Conservation (phyloP, 2,888 invertebrate species). For the Oscheius onirici region DNA sequence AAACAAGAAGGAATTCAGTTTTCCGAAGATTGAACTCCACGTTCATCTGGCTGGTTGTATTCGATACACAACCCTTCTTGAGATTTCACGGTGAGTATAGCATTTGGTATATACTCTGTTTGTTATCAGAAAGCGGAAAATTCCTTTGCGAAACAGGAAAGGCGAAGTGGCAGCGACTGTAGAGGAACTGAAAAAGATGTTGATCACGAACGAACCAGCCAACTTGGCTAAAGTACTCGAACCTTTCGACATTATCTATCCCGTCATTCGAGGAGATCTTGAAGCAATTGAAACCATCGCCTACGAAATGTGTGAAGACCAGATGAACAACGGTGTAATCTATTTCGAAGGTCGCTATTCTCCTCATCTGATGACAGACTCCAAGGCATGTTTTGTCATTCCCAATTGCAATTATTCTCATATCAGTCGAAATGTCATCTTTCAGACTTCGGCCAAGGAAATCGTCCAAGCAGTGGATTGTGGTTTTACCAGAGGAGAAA, state of each 20-base stretch:
- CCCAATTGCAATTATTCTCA: not conserved
- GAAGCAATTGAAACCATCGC: conserved; percentile 75
- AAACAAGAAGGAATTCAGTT: no score
- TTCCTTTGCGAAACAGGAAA: no score
- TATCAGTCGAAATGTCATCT: not conserved
- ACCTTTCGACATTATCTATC: conserved; percentile 73
- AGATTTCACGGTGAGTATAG: no score
- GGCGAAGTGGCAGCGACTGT: no score
- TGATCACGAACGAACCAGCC: conserved; percentile 72
- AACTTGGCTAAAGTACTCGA: conserved; percentile 73
- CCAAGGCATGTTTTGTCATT: not conserved
- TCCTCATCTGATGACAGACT: conserved; percentile 47
- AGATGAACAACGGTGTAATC: conserved; percentile 73
- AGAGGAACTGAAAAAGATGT: no score
- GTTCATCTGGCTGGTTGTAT: no score
- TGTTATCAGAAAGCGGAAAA: no score
- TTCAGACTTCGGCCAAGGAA: conserved; percentile 69
- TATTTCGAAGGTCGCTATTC: conserved; percentile 75
- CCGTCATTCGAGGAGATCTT: conserved; percentile 74
- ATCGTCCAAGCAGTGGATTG: conserved; percentile 73
- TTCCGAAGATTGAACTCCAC: no score
- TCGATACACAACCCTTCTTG: no score
- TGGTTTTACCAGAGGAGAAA: conserved; percentile 73
- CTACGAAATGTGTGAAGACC: conserved; percentile 76
- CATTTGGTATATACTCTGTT: no score